phyloP scores from a whole-genome alignment of 2,888 invertebrate genomes.

The Atrina japonica region DNA sequence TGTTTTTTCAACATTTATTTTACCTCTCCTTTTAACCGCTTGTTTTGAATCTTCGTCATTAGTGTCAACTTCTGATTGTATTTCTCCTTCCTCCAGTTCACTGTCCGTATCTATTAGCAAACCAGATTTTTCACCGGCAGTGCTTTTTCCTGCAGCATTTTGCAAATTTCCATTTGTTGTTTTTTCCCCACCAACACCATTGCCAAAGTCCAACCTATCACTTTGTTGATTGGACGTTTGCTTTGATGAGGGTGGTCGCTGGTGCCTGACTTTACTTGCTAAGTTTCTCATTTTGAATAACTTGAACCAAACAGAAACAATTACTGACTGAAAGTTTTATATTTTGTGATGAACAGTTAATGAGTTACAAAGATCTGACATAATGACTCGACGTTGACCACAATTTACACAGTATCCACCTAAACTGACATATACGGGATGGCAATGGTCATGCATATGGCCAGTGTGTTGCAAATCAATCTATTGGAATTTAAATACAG shows the following conservation, averaged over 20 bases:
- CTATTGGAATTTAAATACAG: too few species aligned
- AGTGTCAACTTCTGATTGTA: conserved; percentile 22
- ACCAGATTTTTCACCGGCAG: background rate
- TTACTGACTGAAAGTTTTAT: conserved; percentile 1
- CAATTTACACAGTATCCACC: too few species aligned
- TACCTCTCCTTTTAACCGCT: background rate
- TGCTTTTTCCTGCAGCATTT: too few species aligned
- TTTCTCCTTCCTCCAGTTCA: conserved; percentile 45
- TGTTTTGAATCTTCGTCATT: conserved; percentile 21
- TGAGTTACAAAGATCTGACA: too few species aligned
- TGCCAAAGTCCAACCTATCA: conserved; percentile 68
- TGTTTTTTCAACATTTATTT: background rate
- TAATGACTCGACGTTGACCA: too few species aligned
- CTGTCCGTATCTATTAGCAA: conserved; percentile 20
- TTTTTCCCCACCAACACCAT: conserved; percentile 62
- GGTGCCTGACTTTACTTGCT: background rate
- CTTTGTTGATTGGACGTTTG: conserved; percentile 66
- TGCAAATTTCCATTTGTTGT: conserved; percentile 20
- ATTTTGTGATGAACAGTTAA: too few species aligned
- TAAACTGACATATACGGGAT: too few species aligned
- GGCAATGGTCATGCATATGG: too few species aligned
- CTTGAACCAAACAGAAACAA: conserved; percentile 1
- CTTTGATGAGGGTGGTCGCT: conserved; percentile 61
- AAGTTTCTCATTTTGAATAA: conserved; percentile 4
- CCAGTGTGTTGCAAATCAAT: too few species aligned